Base-by-base conservation (phyloP, 92 coral and sea anemone genomes). In the Porites cylindrica region DNA sequence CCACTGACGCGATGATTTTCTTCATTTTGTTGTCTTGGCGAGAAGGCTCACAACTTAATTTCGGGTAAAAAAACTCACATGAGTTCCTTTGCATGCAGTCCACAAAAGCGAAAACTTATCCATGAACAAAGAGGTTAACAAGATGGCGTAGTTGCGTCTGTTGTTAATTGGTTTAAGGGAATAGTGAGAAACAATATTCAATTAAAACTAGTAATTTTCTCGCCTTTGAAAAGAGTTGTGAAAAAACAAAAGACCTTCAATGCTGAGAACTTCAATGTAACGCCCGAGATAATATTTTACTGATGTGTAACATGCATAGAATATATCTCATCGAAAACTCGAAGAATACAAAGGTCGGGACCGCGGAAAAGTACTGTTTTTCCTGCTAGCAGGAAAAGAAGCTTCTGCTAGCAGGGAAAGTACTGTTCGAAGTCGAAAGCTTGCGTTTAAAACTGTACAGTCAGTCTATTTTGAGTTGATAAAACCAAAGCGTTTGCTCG, bases 201-300 rank as follows among this genome's bases (percentile, higher is more conserved):
- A 71, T 71, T 61, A 71, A 32, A 29, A 61, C 52, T 63, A 59
- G 65, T 1, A 43, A 73, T 83, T 76, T 74, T 83, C 87, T 71
- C 87, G 75, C 87, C 88, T 83, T 78, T 72, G 64, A 66, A 91
- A 81, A 38, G 80, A 88, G 88, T 87, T 85, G 94, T 75, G 89
- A 86, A 91, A 89, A 66, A 60, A 43, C 72, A 73, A 2, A 9
- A 38, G 79, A 51, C 80, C 61, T 62, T 61, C 3, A 20, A 8
- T 23, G 61, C 19, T 76, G 17, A 18, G 21, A 6, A 59, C n/a
- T 18, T 19, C 13, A 10, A 18, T 11, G 17, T 11, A 59, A 2
- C 12, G 17, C 14, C 4, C 63, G 14, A 59, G 4, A 59, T 59
- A 10, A 59, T 17, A 59, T 17, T 59, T 11, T 59, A 59, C 8